Conservation (phyloP, 1,140 invertebrate genomes). For the Drosophila pseudoobscura region DNA sequence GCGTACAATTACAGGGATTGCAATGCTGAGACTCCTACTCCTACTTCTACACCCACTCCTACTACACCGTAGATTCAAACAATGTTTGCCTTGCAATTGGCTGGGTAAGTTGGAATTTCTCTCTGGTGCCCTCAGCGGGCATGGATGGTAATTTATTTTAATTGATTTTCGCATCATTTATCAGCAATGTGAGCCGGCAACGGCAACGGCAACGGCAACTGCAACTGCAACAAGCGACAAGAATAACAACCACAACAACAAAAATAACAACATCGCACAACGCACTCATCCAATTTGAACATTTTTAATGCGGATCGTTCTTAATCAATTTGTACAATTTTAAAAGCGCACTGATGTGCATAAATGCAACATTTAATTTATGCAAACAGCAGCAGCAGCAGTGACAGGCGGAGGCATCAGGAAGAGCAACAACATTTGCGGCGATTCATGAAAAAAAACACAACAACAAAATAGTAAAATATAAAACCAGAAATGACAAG, state of each 20-base stretch:
- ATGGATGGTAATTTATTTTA: conserved; percentile 65
- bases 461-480: not conserved
- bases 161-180: conserved; percentile 75
- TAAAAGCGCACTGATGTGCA: conserved; percentile 70
- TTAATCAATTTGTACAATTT: conserved; percentile 74
- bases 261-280: conserved; percentile 3
- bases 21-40: too few relatives aligned
- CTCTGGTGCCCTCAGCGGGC: conserved; percentile 4
- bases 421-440: conserved; percentile 24
- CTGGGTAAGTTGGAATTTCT: conserved; percentile 30
- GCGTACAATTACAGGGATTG: too few relatives aligned
- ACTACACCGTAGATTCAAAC: too few relatives aligned
- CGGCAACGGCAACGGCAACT: conserved; percentile 2
- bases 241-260: not conserved
- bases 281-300: conserved; percentile 54
- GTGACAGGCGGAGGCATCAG: too few relatives aligned
- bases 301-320: conserved; percentile 58
- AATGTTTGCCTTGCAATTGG: conserved; percentile 20
- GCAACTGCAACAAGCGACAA: conserved; percentile 4
- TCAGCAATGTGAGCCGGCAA: conserved; percentile 43
- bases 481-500: conserved; percentile 20
- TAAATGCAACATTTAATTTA: conserved; percentile 74
- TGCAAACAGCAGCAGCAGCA: conserved; percentile 38
- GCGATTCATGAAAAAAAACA: conserved; percentile 40
- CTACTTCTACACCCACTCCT: too few relatives aligned